phyloP scores from a whole-genome alignment of 2,888 invertebrate species.

The Pterostichus madidus region DNA sequence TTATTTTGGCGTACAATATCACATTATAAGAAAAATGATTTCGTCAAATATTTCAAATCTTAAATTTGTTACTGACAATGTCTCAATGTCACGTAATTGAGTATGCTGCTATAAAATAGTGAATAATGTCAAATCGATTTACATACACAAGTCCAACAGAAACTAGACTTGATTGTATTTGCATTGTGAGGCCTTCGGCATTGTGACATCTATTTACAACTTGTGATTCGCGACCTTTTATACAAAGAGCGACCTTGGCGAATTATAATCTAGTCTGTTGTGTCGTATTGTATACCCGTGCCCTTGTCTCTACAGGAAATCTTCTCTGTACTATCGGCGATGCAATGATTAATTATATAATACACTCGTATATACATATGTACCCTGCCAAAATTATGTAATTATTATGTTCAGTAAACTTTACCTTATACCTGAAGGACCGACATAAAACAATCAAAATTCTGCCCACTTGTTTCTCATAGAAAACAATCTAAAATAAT shows the following conservation, averaged over 20 bases:
- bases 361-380: too few species aligned
- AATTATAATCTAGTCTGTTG: slow-evolving; percentile 33
- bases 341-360: too few species aligned
- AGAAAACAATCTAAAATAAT: too few species aligned
- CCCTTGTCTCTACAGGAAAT: not conserved
- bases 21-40: not conserved
- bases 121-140: slow-evolving; percentile 38
- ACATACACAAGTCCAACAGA: slow-evolving; percentile 10
- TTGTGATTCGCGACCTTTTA: slow-evolving; percentile 37
- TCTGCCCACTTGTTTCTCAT: too few species aligned
- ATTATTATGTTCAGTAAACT: too few species aligned
- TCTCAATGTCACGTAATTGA: slow-evolving; percentile 28
- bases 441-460: too few species aligned
- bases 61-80: not conserved
- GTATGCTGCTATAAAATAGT: not conserved
- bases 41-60: not conserved
- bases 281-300: too few species aligned
- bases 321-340: not conserved
- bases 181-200: slow-evolving; percentile 12
- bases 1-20: too few species aligned
- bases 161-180: slow-evolving; percentile 17
- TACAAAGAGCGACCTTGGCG: slow-evolving; percentile 33
- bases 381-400: too few species aligned
- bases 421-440: too few species aligned
- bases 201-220: slow-evolving; percentile 29